Percentiles rank a stretch among this genome's conserved stretches.
These are phyloP conservation scores for Chrysolina haemoptera DNA, from an alignment of 2,888 invertebrate species.

Conservation along the genomic window DNA sequence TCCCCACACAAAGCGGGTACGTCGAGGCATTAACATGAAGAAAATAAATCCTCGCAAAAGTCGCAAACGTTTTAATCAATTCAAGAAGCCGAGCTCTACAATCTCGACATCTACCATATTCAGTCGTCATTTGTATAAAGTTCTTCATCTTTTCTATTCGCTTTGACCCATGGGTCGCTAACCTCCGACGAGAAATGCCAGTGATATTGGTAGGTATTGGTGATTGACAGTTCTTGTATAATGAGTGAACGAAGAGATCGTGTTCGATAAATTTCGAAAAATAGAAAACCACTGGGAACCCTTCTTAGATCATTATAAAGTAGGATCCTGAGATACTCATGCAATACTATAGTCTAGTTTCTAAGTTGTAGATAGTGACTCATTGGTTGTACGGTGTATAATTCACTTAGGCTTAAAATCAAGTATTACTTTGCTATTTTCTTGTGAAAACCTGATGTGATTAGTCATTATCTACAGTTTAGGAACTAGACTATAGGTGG, in stretches of 20 bases:
- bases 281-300: too few species aligned
- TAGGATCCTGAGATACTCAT: too few species aligned
- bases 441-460: too few species aligned
- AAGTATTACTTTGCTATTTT: too few species aligned
- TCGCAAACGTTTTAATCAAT: conserved; percentile 25
- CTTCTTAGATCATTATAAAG: too few species aligned
- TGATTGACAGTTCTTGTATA: not conserved
- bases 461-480: too few species aligned
- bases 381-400: too few species aligned
- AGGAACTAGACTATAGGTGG: too few species aligned
- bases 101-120: conserved; percentile 36
- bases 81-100: conserved; percentile 24
- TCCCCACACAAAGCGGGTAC: conserved; percentile 6
- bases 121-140: conserved; percentile 38
- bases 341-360: too few species aligned
- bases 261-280: not conserved
- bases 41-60: conserved; percentile 23
- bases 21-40: conserved; percentile 19
- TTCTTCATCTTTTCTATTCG: conserved; percentile 23
- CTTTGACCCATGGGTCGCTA: conserved; percentile 24
- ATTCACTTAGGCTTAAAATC: too few species aligned
- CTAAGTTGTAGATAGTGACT: too few species aligned
- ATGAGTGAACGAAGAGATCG: not conserved
- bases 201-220: not conserved
- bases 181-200: conserved; percentile 19